phyloP scores from a whole-genome alignment of 1,140 invertebrate species.

The Papilio polyxenes region DNA sequence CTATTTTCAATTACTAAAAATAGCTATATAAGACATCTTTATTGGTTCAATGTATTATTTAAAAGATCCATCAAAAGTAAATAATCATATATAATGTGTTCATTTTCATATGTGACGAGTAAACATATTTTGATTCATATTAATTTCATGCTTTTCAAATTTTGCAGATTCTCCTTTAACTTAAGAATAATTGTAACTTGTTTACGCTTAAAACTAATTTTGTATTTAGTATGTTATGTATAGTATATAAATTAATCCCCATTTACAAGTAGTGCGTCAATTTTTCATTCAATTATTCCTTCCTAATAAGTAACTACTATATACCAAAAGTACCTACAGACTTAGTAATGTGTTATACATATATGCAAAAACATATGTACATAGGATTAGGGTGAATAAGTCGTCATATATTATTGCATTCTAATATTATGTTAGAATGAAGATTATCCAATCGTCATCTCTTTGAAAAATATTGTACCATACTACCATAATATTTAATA shows the following conservation, averaged over 20 bases:
- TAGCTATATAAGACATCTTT: not conserved
- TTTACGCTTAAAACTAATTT: constrained; percentile 26
- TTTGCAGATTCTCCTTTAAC: not conserved
- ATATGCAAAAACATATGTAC: constrained; percentile 43
- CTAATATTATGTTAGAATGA: not conserved
- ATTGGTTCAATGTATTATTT: not conserved
- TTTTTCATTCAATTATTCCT: constrained; percentile 73
- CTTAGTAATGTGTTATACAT: constrained; percentile 62
- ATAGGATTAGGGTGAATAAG: constrained; percentile 51
- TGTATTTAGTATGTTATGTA: constrained; percentile 39
- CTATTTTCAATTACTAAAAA: not conserved
- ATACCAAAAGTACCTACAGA: constrained; percentile 71
- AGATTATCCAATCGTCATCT: not conserved
- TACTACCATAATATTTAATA: not conserved
- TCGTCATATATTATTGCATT: not conserved
- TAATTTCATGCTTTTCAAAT: not conserved
- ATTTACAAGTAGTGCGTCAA: constrained; percentile 61
- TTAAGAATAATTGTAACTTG: constrained; percentile 2
- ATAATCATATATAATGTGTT: not conserved
- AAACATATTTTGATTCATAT: not conserved
- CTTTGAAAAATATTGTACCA: not conserved
- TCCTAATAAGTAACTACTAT: constrained; percentile 74
- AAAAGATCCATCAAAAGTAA: not conserved
- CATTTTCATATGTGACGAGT: not conserved
- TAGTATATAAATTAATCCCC: constrained; percentile 40